These are phyloP conservation scores for Solea solea DNA, from an alignment of 2,113 vertebrate genomes.

Conservation along the genomic window DNA sequence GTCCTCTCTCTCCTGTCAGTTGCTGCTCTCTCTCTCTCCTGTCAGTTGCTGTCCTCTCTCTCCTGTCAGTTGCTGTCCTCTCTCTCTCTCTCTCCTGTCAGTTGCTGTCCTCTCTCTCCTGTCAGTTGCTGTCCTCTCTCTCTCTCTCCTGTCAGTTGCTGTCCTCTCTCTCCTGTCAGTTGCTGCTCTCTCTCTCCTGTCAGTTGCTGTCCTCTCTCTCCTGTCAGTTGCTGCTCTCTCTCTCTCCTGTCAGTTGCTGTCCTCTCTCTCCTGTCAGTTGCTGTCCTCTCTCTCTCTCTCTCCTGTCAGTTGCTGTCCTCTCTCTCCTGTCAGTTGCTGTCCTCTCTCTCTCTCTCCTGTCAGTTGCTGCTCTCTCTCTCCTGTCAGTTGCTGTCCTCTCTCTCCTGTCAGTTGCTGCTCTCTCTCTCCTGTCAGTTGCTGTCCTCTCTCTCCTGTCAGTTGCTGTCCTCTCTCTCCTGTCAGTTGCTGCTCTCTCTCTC, in stretches of 20 bases:
- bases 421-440: not conserved
- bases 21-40: not conserved
- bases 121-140: not conserved
- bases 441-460: not conserved
- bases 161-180: constrained; percentile 21
- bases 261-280: constrained; percentile 24
- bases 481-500: constrained; percentile 71
- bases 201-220: not conserved
- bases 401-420: not conserved
- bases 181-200: constrained; percentile 76
- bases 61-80: constrained; percentile 66
- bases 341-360: not conserved
- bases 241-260: not conserved
- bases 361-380: not conserved
- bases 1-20: not conserved
- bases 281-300: constrained; percentile 80
- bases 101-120: not conserved
- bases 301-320: not conserved
- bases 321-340: not conserved
- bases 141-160: not conserved
- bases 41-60: constrained; percentile 2
- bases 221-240: not conserved
- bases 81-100: no score
- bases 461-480: constrained; percentile 1
- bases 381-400: constrained; percentile 71